A percentile compares a stretch with the other conserved stretches of the same genome.
phyloP scores from a whole-genome alignment of 2,113 vertebrate species.

The Oncorhynchus keta region DNA sequence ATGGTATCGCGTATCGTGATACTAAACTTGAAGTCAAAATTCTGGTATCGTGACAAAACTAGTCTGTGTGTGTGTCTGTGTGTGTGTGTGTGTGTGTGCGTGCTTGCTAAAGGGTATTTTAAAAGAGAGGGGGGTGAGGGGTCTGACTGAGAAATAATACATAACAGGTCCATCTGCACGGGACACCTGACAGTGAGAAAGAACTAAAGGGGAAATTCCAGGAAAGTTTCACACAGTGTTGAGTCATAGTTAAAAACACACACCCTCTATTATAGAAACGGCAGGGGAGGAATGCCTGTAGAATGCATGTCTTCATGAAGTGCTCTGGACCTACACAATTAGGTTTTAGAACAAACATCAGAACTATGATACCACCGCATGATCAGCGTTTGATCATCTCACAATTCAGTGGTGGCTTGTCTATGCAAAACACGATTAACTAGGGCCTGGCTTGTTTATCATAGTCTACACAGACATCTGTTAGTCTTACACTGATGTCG shows the following conservation, averaged over 20 bases:
- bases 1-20: too few species aligned
- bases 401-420: not conserved
- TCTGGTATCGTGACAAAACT: too few species aligned
- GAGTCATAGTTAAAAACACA: not conserved
- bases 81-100: too few species aligned
- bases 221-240: not conserved
- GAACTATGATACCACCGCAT: not conserved
- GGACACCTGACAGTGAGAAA: constrained; percentile 1
- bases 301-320: not conserved
- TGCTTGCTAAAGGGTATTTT: too few species aligned
- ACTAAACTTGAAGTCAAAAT: too few species aligned
- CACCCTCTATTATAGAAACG: not conserved
- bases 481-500: not conserved
- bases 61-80: too few species aligned
- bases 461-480: not conserved
- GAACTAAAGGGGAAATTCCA: not conserved
- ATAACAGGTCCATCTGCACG: constrained; percentile 16
- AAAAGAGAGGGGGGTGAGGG: too few species aligned
- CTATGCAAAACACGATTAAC: not conserved
- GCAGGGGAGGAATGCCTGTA: not conserved
- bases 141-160: constrained; percentile 11
- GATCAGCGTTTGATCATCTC: not conserved
- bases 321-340: not conserved
- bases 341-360: not conserved
- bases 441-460: not conserved